phyloP scores from a whole-genome alignment of 2,888 invertebrate genomes.

The Homarus gammarus region DNA sequence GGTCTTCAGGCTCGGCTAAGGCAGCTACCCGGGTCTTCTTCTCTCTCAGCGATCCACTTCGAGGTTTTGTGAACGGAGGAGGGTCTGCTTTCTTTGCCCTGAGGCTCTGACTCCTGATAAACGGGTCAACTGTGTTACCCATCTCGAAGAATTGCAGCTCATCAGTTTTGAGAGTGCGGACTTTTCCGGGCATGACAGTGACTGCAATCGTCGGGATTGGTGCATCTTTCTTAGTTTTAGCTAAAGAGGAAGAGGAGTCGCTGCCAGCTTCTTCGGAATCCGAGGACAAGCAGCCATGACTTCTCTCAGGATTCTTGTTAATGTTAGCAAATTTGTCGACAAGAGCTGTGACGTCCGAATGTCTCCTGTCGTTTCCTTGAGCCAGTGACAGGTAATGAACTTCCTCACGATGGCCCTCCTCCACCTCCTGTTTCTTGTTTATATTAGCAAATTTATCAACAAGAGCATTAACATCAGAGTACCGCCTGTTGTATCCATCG shows the following conservation, averaged over 20 bases:
- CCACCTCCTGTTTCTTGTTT: too few relatives aligned
- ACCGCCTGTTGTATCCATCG: not conserved
- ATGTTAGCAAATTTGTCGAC: constrained; percentile 27
- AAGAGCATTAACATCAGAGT: constrained; percentile 41
- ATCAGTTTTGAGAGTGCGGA: constrained; percentile 39
- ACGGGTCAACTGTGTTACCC: constrained; percentile 14
- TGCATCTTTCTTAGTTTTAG: not conserved
- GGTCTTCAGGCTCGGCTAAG: not conserved
- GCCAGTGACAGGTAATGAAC: too few relatives aligned
- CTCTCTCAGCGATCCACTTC: constrained; percentile 51
- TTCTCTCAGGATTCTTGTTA: too few relatives aligned
- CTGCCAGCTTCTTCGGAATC: not conserved
- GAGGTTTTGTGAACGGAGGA: constrained; percentile 27
- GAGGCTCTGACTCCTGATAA: constrained; percentile 47
- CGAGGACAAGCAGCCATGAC: not conserved
- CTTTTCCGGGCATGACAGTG: constrained; percentile 30
- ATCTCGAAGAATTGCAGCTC: constrained; percentile 41
- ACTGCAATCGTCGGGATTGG: constrained; percentile 43
- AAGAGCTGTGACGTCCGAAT: constrained; percentile 32
- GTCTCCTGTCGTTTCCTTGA: not conserved
- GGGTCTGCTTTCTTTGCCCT: constrained; percentile 45
- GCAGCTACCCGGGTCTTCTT: not conserved
- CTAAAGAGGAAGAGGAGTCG: not conserved
- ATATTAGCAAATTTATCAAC: constrained; percentile 26
- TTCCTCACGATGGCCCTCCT: too few relatives aligned